Base-by-base conservation (phyloP, 1,140 invertebrate genomes). In the Oncopodura yosiiana region DNA sequence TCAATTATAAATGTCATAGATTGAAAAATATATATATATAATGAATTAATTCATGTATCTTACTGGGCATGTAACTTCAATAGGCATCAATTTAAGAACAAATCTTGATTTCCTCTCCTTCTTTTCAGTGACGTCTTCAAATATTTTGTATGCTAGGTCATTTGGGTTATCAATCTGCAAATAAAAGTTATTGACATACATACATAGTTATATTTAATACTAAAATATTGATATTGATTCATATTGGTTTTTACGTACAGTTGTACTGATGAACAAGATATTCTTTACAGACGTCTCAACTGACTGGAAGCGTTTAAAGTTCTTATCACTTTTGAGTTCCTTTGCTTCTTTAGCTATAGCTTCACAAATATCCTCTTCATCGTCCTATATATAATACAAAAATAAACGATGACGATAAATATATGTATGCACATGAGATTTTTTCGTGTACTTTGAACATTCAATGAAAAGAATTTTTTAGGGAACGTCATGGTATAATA, bases 191-290 rank as follows among this genome's bases (percentile, higher is more conserved):
- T 26, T 6, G 9, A 21, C 8, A 12, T 16, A 21, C 16, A 41
- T 21, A 14, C 6, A 41, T 16, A 6, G 8, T 14, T 8, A 41
- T 14, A 16, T 41, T 9, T 41, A 16, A 23, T 26, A 9, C 14
- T 4, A 49, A 3, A 2, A 3, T 32, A 19, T 14, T 30, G 2
- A 11, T 50, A 3, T 39, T 5, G n/a, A 1, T 2, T 21, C 27
- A 18, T n/a, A 49, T 36, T 29, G 21, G n/a, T n/a, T 18, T 19
- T 45, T 24, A 43, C 44, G 46, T 63, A 72, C 64, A 19, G 78
- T 81, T 5, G 81, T 83, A 66, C 78, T 78, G 50, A 94, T 88
- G 68, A 94, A 94, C 48, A 92, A 69, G 59, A 83, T 78, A 69
- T 89, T 90, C 43, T 82, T 85, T 1, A 82, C 81, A 51, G 81